A percentile compares a stretch with the other conserved stretches of the same genome.
Evolutionary conservation across 2,888 invertebrate species (phyloP).

Genomic region (Busseola fusca): DNA sequence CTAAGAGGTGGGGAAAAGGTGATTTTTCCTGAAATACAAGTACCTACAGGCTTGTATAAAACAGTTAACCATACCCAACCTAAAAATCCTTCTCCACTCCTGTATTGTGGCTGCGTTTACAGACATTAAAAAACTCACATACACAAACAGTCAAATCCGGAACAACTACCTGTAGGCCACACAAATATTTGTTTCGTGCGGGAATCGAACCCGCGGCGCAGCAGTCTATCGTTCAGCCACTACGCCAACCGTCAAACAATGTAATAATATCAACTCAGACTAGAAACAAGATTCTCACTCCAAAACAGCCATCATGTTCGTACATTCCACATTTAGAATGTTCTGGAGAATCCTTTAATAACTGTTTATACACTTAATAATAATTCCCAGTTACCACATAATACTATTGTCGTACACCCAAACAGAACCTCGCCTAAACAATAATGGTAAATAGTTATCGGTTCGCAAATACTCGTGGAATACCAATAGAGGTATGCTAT

Average conservation of each 20-base stretch:
- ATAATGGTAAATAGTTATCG: conserved; percentile 51
- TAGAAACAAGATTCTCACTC: background rate
- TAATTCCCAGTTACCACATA: conserved; percentile 19
- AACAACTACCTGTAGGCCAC: no score
- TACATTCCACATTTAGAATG: background rate
- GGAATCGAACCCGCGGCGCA: no score
- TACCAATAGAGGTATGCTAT: conserved; percentile 57
- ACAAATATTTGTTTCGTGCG: no score
- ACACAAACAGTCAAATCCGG: no score
- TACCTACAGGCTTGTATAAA: background rate
- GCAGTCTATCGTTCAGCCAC: no score
- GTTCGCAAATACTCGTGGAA: conserved; percentile 53
- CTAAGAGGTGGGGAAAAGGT: no score
- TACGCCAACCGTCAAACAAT: no score
- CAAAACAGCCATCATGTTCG: no score
- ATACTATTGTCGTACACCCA: conserved; percentile 16
- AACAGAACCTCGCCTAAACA: conserved; percentile 2
- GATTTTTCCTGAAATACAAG: background rate
- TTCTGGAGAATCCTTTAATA: conserved; percentile 7
- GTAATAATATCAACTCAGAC: background rate
- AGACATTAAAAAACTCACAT: no score
- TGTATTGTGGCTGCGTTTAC: no score
- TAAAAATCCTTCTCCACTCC: no score
- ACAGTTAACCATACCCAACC: no score
- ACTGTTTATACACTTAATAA: conserved; percentile 6